Evolutionary conservation across 2,888 invertebrate species (phyloP).

Genomic region (Spisula solida): DNA sequence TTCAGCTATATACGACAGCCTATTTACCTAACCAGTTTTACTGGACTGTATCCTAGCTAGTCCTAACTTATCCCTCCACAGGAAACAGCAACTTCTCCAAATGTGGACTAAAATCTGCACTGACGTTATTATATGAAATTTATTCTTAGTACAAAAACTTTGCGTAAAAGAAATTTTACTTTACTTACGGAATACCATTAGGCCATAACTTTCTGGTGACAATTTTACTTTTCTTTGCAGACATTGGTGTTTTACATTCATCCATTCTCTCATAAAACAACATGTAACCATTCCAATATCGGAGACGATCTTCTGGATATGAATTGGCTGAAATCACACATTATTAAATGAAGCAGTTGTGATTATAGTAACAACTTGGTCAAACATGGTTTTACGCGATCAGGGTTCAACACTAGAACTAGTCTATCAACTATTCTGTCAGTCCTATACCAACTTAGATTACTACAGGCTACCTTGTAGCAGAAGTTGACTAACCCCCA

Average conservation of each 20-base stretch:
- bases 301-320: constrained; percentile 88
- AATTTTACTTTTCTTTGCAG: constrained; percentile 85
- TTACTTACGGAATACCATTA: constrained; percentile 66
- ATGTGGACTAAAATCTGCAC: not conserved
- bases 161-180: no score
- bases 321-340: constrained; percentile 55
- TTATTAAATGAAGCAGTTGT: not conserved
- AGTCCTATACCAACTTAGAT: no score
- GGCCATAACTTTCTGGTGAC: constrained; percentile 77
- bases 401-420: no score
- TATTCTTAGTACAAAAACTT: no score
- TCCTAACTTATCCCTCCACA: not conserved
- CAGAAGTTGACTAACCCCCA: no score
- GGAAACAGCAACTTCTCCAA: not conserved
- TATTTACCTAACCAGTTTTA: not conserved
- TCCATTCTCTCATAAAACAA: constrained; percentile 88
- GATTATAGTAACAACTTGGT: no score
- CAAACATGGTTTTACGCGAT: no score
- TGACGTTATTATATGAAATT: no score
- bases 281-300: constrained; percentile 89
- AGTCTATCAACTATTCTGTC: no score
- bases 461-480: no score
- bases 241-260: constrained; percentile 84
- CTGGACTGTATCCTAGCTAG: not conserved
- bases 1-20: not conserved